A percentile compares a stretch with the other conserved stretches of the same genome.
Conservation (phyloP, 2,888 invertebrate species). For the Trichogramma evanescens region DNA sequence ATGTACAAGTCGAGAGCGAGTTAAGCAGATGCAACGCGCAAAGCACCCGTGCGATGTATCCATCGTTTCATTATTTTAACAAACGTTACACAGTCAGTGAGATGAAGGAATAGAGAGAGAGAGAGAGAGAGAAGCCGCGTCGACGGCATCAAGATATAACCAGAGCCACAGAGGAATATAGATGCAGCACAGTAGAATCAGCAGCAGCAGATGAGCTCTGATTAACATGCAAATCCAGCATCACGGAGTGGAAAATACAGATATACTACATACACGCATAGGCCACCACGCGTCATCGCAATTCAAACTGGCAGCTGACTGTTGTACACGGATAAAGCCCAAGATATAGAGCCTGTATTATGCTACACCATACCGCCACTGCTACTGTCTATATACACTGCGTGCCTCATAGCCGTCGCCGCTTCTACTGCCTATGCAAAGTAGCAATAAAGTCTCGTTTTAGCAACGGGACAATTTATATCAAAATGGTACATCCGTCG, state of each 20-base stretch:
- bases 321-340: conserved; percentile 17
- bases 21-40: too few relatives aligned
- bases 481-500: too few relatives aligned
- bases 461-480: neutral
- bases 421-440: conserved; percentile 10
- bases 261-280: too few relatives aligned
- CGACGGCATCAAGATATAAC: conserved; percentile 9
- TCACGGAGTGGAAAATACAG: neutral
- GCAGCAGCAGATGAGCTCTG: conserved; percentile 20
- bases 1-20: too few relatives aligned
- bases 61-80: conserved; percentile 6
- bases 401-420: too few relatives aligned
- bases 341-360: conserved; percentile 7
- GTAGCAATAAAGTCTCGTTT: conserved; percentile 16
- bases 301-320: conserved; percentile 12
- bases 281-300: conserved; percentile 8
- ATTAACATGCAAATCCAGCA: conserved; percentile 26
- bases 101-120: neutral
- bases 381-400: too few relatives aligned
- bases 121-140: neutral
- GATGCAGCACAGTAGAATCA: conserved; percentile 12
- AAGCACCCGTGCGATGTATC: too few relatives aligned
- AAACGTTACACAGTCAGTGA: conserved; percentile 10
- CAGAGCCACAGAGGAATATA: conserved; percentile 11
- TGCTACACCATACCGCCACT: too few relatives aligned